Evolutionary conservation across 2,113 vertebrate species (phyloP).

Genomic region (Hystrix brachyura): DNA sequence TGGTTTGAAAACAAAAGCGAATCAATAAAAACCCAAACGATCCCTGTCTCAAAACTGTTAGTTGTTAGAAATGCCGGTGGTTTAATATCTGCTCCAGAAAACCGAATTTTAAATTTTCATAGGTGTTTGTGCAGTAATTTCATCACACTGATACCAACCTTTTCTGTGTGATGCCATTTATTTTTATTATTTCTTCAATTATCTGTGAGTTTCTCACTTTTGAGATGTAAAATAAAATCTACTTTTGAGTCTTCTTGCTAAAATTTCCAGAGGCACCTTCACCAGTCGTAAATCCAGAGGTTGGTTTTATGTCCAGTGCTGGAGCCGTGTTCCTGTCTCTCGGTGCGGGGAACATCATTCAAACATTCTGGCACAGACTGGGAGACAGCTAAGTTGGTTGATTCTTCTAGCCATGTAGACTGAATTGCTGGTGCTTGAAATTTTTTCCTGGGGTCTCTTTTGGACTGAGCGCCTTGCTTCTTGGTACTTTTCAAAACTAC

Average conservation of each 20-base stretch:
- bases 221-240: not conserved
- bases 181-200: not conserved
- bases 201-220: not conserved
- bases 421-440: not conserved
- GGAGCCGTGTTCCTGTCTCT: not conserved
- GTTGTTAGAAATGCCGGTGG: not conserved
- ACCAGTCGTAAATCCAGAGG: not conserved
- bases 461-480: not conserved
- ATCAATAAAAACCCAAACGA: not conserved
- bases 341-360: not conserved
- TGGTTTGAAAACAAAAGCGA: not conserved
- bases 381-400: not conserved
- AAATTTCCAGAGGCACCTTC: not conserved
- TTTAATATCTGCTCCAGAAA: not conserved
- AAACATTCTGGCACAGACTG: not conserved
- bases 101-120: not conserved
- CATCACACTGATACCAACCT: not conserved
- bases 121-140: fast-evolving
- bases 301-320: fast-evolving
- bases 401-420: not conserved
- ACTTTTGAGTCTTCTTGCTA: not conserved
- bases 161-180: not conserved
- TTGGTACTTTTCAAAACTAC: not conserved
- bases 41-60: not conserved
- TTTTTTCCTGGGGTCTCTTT: not conserved